Percentiles rank a stretch among this genome's conserved stretches.
phyloP scores from a whole-genome alignment of 2,113 vertebrate species.

The Chauna torquata region DNA sequence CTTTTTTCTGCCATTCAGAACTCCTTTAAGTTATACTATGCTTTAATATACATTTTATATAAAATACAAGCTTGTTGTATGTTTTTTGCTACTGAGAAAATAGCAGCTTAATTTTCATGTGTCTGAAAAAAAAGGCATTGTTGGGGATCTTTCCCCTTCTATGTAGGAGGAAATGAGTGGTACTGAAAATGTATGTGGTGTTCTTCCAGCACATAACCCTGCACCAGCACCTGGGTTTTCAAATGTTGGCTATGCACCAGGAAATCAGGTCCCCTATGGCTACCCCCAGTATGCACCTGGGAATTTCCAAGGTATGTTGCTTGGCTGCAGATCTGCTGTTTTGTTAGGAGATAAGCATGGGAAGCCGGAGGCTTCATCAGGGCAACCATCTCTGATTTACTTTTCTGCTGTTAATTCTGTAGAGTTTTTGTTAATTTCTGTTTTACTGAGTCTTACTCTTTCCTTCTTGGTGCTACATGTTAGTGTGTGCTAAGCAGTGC shows the following conservation, averaged over 20 bases:
- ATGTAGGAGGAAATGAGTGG: neutral
- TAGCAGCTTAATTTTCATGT: neutral
- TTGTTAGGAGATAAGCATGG: fast-evolving
- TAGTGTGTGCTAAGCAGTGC: neutral
- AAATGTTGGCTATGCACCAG: neutral
- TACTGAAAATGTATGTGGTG: fast-evolving
- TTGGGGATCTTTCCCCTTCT: neutral
- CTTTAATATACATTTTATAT: neutral
- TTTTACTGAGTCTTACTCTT: neutral
- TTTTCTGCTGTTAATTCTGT: neutral
- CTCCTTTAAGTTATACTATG: neutral
- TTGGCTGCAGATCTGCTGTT: neutral
- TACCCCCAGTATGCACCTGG: constrained; percentile 2
- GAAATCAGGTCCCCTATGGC: neutral
- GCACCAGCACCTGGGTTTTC: neutral
- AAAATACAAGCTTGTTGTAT: fast-evolving
- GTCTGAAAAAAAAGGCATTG: neutral
- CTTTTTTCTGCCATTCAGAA: neutral
- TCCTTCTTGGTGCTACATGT: neutral
- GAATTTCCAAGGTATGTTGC: constrained; percentile 37
- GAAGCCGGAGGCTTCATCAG: neutral
- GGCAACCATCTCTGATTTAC: neutral
- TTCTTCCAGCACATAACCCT: constrained; percentile 9
- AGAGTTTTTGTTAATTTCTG: neutral
- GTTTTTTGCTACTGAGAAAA: neutral